Evolutionary conservation across 2,888 invertebrate species (phyloP).

Genomic region (Agrochola circellaris): DNA sequence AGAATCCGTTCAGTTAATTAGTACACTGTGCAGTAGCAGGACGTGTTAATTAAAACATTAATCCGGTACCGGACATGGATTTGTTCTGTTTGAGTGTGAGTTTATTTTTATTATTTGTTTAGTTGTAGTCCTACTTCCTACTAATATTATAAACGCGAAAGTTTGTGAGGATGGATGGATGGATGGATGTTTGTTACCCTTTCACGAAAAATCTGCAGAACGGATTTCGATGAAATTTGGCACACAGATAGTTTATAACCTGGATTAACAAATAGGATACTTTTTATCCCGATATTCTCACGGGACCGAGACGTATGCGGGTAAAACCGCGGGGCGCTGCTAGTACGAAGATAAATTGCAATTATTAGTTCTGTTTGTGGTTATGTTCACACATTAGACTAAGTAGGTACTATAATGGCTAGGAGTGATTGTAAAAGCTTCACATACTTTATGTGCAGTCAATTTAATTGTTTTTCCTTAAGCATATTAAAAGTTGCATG

Average conservation of each 20-base stretch:
- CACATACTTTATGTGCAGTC: constrained; percentile 17
- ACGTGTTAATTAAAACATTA: constrained; percentile 81
- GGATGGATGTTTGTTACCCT: too few species aligned
- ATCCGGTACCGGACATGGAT: constrained; percentile 81
- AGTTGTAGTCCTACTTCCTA: neutral
- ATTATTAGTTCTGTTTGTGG: constrained; percentile 6
- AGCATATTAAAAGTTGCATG: neutral
- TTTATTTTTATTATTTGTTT: constrained; percentile 62
- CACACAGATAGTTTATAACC: too few species aligned
- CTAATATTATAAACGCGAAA: too few species aligned
- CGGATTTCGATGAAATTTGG: too few species aligned
- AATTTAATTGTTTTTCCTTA: constrained; percentile 2
- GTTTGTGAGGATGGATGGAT: too few species aligned
- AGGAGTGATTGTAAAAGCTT: constrained; percentile 29
- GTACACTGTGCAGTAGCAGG: constrained; percentile 76
- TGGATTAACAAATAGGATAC: too few species aligned
- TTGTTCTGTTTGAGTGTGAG: constrained; percentile 76
- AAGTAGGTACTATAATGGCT: neutral
- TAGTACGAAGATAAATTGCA: constrained; percentile 17
- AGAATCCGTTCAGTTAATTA: constrained; percentile 86
- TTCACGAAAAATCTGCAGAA: too few species aligned
- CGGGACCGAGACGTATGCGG: too few species aligned
- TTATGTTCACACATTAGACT: neutral
- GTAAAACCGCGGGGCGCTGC: too few species aligned
- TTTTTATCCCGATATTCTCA: too few species aligned